Evolutionary conservation across 2,113 vertebrate genomes (phyloP).

Genomic region (Vidua chalybeata): DNA sequence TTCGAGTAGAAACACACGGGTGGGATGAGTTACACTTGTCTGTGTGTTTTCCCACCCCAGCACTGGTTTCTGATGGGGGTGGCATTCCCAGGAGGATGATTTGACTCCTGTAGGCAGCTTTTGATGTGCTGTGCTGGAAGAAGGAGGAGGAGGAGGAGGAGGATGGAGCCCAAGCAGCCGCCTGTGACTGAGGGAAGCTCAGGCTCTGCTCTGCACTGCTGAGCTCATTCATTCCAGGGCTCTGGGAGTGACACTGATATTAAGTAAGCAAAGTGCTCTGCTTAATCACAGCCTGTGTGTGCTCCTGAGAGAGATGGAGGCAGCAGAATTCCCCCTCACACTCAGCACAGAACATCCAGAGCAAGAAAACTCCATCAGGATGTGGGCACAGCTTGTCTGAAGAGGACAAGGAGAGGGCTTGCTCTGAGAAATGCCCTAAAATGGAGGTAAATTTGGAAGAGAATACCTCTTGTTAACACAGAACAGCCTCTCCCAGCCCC

Average conservation of each 20-base stretch:
- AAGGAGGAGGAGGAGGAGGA: background rate
- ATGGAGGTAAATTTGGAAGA: background rate
- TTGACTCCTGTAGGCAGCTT: background rate
- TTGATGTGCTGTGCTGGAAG: background rate
- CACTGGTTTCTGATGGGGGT: background rate
- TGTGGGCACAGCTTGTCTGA: background rate
- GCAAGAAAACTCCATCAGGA: background rate
- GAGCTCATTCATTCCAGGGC: background rate
- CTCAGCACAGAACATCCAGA: fast-evolving
- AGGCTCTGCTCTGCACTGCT: background rate
- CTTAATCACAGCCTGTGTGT: background rate
- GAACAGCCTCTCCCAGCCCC: background rate
- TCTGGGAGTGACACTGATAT: background rate
- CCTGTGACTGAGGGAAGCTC: background rate
- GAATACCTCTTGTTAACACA: background rate
- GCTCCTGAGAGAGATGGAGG: background rate
- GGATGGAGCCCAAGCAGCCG: background rate
- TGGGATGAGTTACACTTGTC: constrained; percentile 17
- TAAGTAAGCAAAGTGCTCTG: background rate
- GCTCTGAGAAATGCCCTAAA: background rate
- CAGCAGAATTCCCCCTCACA: background rate
- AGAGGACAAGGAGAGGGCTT: background rate
- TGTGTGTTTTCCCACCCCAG: background rate
- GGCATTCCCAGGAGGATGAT: background rate
- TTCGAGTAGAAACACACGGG: background rate